A percentile compares a stretch with the other conserved stretches of the same genome.
phyloP scores from a whole-genome alignment of 2,797 vertebrate genomes.

The Mastacembelus armatus region DNA sequence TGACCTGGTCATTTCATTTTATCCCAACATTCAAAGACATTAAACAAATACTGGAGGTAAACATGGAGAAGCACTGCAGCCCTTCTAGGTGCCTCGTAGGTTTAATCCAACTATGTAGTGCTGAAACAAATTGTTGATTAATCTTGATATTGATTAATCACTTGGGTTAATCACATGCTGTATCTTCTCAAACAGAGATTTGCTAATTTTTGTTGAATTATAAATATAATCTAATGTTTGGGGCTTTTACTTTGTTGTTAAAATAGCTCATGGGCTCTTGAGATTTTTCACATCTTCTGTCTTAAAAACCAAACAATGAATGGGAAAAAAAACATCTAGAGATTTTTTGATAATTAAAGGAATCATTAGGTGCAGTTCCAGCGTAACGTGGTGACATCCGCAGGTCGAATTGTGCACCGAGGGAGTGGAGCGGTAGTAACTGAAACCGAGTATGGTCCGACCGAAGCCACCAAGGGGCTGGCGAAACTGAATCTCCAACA shows the following conservation, averaged over 20 bases:
- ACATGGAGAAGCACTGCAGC: conserved; percentile 60
- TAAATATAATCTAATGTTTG: no score
- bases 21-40: conserved; percentile 3
- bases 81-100: conserved; percentile 37
- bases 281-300: no score
- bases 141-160: background rate
- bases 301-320: no score
- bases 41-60: no score
- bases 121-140: background rate
- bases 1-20: conserved; percentile 3
- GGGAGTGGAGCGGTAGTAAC: conserved; percentile 57
- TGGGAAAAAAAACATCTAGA: no score
- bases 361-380: fast-evolving
- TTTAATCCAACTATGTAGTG: conserved; percentile 9
- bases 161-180: no score
- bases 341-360: background rate
- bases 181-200: no score
- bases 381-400: background rate
- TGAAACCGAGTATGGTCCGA: conserved; percentile 73
- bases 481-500: conserved; percentile 78
- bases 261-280: no score
- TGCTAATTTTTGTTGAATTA: no score
- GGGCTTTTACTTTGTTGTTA: no score
- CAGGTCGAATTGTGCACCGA: conserved; percentile 82
- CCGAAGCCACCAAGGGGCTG: conserved; percentile 81